phyloP scores from a whole-genome alignment of 2,797 vertebrate genomes.

The Sebastes itinus region DNA sequence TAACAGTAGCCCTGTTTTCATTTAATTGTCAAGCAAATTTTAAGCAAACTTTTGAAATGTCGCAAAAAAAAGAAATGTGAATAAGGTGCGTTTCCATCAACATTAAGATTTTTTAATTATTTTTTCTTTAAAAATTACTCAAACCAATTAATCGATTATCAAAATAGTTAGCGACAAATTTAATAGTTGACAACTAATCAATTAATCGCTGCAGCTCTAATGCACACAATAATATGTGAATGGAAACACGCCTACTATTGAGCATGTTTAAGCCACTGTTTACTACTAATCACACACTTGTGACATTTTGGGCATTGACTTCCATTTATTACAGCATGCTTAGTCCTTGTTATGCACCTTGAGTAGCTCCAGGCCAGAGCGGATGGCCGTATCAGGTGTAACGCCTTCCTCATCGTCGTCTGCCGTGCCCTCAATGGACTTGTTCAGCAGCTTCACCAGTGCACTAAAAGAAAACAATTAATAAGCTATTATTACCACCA shows the following conservation, averaged over 20 bases:
- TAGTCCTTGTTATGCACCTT: conserved; percentile 83
- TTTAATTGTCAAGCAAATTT: not conserved
- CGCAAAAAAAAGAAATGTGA: not conserved
- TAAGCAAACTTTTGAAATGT: not conserved
- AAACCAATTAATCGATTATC: too few species aligned
- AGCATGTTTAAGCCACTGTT: not conserved
- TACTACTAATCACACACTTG: not conserved
- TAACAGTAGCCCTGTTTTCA: not conserved
- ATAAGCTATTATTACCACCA: not conserved
- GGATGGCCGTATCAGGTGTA: conserved; percentile 96
- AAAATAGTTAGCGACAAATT: too few species aligned
- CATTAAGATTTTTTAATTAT: accelerated
- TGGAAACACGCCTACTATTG: accelerated
- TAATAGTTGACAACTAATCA: too few species aligned
- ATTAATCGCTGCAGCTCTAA: too few species aligned
- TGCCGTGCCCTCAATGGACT: conserved; percentile 97
- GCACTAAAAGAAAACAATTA: conserved; percentile 80
- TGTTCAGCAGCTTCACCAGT: conserved; percentile 98
- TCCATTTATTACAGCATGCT: not conserved
- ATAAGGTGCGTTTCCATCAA: not conserved
- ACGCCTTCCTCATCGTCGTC: conserved; percentile 99
- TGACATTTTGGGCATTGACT: not conserved
- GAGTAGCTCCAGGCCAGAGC: conserved; percentile 96
- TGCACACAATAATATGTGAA: too few species aligned
- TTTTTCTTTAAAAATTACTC: too few species aligned